These are phyloP conservation scores for Chitala chitala DNA, from an alignment of 2,113 vertebrate genomes.

Conservation along the genomic window DNA sequence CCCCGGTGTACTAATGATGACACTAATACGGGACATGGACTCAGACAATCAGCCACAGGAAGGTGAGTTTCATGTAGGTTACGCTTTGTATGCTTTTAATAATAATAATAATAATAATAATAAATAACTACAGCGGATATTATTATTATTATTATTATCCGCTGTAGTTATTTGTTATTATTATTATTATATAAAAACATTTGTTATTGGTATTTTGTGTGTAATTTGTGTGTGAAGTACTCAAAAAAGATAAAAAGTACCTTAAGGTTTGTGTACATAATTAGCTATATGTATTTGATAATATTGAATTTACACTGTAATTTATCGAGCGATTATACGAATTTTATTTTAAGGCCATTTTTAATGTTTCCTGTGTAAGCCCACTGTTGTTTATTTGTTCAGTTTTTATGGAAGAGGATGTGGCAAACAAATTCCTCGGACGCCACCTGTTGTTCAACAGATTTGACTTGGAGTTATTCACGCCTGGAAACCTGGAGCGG, in stretches of 20 bases:
- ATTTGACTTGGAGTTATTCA: conserved; percentile 72
- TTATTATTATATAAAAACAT: background rate
- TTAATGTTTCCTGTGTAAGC: no score
- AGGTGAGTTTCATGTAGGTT: conserved; percentile 45
- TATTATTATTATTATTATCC: background rate
- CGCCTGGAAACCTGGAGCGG: conserved; percentile 63
- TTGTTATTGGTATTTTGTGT: background rate
- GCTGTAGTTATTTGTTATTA: background rate
- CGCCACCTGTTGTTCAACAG: conserved; percentile 67
- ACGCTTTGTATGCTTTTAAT: background rate
- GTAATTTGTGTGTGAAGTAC: no score
- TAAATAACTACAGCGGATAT: background rate
- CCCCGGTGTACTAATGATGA: conserved; percentile 38
- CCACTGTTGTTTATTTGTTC: background rate
- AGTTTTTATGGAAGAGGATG: conserved; percentile 65
- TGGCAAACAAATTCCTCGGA: conserved; percentile 63
- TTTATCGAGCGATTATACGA: no score
- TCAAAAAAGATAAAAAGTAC: no score
- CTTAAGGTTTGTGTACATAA: no score
- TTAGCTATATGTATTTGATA: background rate
- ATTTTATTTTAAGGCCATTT: no score
- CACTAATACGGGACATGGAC: conserved; percentile 17
- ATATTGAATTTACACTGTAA: no score
- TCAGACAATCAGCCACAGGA: conserved; percentile 26
- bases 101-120: background rate